Evolutionary conservation across 2,888 invertebrate species (phyloP), one percentile per base, ranked within the genome.

Genomic region (Pomacea canaliculata): DNA sequence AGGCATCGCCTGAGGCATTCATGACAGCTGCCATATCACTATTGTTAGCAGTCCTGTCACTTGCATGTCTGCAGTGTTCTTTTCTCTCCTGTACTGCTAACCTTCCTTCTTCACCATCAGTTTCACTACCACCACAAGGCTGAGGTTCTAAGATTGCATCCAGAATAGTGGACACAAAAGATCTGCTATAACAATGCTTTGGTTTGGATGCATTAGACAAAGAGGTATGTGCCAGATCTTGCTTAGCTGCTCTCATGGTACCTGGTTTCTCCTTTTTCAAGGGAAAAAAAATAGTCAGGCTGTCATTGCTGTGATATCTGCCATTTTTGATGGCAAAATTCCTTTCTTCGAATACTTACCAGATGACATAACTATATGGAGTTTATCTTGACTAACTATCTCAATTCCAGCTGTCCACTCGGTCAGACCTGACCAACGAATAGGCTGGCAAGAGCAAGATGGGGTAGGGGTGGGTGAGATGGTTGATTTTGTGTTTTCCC

Each of bases 121-220:
- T 37, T 37, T 37, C 37, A 37, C 37, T 37, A 37, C 5, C 37
- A 37, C 37, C 37, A 37, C 37, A 16, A 56, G 51, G 51, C 8
- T 1, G 63, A 63, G 10, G 23, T 27, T 63, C 27, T 27, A 12
- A 19, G 46, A n/a, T 66, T 1, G 74, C 69, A 1, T 62, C 49
- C 62, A 74, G 74, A 19, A 74, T 74, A 12, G 19, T 49, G 69
- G 74, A 62, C 48, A 74, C 74, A 27, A 74, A 74, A 0, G 74
- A 74, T 46, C 69, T 68, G 23, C 69, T n/a, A 12, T 56, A 66
- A 49, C 66, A 51, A 46, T 67, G 73, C 67, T 27, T 37, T 66
- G 59, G 48, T 66, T 68, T 73, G 67, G 56, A 13, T 0, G 67
- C n/a, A 56, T 16, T 56, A 2, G 16, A 56, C 16, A 10, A 10